phyloP scores from a whole-genome alignment of 2,888 invertebrate species.

The Belgica antarctica region DNA sequence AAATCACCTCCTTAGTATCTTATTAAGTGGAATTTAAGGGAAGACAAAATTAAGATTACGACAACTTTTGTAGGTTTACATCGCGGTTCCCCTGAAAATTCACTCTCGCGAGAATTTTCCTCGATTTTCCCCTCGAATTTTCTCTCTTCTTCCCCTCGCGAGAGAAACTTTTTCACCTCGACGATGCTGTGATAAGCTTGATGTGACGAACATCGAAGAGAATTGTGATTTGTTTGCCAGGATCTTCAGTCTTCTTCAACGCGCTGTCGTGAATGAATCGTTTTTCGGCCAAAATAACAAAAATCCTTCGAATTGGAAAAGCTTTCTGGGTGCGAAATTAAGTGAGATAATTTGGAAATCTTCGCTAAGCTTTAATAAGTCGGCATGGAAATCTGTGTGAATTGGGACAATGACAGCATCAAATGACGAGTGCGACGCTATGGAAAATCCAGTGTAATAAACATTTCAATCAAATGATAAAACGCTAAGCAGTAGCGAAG shows the following conservation, averaged over 20 bases:
- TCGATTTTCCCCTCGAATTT: background rate
- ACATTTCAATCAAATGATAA: slow-evolving; percentile 40
- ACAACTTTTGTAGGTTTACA: background rate
- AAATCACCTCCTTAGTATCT: too few relatives aligned
- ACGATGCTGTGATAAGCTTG: background rate
- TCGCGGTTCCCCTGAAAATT: too few relatives aligned
- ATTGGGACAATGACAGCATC: background rate
- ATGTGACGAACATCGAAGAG: background rate
- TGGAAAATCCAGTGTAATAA: slow-evolving; percentile 34
- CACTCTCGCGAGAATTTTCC: background rate
- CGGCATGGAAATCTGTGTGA: background rate
- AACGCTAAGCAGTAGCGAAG: slow-evolving; percentile 7
- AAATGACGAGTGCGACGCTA: background rate
- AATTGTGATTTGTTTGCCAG: background rate
- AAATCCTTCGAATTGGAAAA: background rate
- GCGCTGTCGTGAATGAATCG: background rate
- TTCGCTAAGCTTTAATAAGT: background rate
- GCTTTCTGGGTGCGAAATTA: background rate
- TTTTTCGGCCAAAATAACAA: background rate
- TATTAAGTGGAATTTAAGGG: too few relatives aligned
- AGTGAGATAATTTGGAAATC: background rate
- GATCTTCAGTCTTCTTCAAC: background rate
- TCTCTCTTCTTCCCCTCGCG: background rate
- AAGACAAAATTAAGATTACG: background rate
- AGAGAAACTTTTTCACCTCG: background rate